Conservation (phyloP, 2,888 invertebrate genomes). For the Baccha elongata region DNA sequence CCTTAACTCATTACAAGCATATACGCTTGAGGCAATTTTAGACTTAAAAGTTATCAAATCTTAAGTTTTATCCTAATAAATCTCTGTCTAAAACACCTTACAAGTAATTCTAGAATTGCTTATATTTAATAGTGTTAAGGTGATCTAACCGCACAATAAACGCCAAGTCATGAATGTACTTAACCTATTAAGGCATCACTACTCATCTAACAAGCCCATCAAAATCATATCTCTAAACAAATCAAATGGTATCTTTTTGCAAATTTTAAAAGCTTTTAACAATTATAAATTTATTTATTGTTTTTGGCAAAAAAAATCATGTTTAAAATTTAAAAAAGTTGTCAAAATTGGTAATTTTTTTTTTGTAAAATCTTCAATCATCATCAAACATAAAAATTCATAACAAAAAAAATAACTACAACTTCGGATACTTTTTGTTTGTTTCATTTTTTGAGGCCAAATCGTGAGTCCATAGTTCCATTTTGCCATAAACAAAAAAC, state of each 20-base stretch:
- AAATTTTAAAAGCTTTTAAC: constrained; percentile 5
- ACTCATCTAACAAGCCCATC: constrained; percentile 3
- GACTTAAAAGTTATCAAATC: too few species aligned
- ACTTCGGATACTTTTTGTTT: constrained; percentile 39
- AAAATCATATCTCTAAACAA: not conserved
- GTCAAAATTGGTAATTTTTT: constrained; percentile 20
- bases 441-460: constrained; percentile 36
- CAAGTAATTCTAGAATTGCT: too few species aligned
- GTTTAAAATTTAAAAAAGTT: constrained; percentile 1
- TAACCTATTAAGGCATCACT: constrained; percentile 18
- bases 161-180: constrained; percentile 2
- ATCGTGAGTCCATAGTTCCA: constrained; percentile 46
- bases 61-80: too few species aligned
- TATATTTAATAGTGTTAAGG: not conserved
- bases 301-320: constrained; percentile 16
- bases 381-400: constrained; percentile 33
- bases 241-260: not conserved
- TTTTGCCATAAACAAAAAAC: constrained; percentile 7
- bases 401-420: not conserved
- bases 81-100: too few species aligned
- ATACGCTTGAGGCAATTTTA: too few species aligned
- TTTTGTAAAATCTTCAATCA: constrained; percentile 47
- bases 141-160: not conserved
- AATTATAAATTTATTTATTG: constrained; percentile 1
- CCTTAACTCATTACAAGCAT: too few species aligned